A percentile compares a stretch with the other conserved stretches of the same genome.
phyloP scores from a whole-genome alignment of 2,113 vertebrate genomes.

The Xiphophorus hellerii region DNA sequence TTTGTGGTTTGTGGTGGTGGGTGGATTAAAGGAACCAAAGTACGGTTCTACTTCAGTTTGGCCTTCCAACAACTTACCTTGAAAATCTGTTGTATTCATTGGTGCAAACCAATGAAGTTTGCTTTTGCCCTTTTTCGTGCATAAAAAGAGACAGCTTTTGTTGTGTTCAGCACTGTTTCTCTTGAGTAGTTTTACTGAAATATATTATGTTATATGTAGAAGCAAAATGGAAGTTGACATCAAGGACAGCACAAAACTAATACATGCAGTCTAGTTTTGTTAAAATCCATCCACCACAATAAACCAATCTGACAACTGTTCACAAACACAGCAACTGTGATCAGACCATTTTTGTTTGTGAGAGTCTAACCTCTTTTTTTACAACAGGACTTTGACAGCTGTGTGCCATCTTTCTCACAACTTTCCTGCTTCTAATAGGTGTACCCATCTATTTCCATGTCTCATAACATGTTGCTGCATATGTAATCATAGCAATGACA shows the following conservation, averaged over 20 bases:
- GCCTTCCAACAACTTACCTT: background rate
- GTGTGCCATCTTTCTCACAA: conserved; percentile 74
- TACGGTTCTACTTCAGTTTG: background rate
- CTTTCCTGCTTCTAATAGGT: conserved; percentile 83
- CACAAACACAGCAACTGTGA: conserved; percentile 23
- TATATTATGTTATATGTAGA: too few species aligned
- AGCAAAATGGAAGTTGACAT: background rate
- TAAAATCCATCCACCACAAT: conserved; percentile 57
- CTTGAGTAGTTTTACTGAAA: too few species aligned
- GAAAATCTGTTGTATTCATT: background rate
- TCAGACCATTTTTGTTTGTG: conserved; percentile 33
- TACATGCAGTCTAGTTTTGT: background rate
- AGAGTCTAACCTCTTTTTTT: conserved; percentile 76
- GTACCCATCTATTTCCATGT: conserved; percentile 88
- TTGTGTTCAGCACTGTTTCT: background rate
- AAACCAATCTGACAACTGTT: background rate
- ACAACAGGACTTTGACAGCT: conserved; percentile 85
- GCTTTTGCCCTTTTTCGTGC: background rate
- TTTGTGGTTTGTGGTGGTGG: conserved; percentile 44
- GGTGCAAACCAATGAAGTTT: background rate
- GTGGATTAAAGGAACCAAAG: conserved; percentile 33
- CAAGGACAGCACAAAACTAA: background rate
- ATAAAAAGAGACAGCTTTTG: background rate
- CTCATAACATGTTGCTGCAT: conserved; percentile 93
- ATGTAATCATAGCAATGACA: conserved; percentile 90